Conservation (phyloP, 2,797 vertebrate genomes). For the Neosalanx taihuensis region DNA sequence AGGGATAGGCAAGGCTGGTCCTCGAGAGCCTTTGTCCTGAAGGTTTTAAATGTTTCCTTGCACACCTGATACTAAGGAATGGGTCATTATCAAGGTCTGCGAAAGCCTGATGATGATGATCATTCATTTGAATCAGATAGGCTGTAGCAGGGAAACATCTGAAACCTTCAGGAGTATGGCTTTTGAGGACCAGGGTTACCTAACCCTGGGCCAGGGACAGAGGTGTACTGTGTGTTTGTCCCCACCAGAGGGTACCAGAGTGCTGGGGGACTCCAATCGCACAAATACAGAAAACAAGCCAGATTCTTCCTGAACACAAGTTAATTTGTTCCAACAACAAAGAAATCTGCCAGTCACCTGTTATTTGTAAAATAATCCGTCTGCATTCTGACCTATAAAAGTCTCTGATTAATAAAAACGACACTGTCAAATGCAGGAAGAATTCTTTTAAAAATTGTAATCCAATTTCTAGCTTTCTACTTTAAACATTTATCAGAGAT, state of each 20-base stretch:
- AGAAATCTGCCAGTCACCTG: background rate
- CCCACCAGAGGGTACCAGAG: constrained; percentile 51
- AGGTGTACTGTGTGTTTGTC: constrained; percentile 2
- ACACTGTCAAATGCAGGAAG: background rate
- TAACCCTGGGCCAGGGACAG: too few species aligned
- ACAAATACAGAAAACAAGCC: background rate
- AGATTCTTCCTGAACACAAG: background rate
- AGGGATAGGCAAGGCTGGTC: too few species aligned
- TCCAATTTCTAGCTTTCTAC: too few species aligned
- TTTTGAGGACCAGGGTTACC: too few species aligned
- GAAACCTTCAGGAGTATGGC: too few species aligned
- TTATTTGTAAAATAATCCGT: background rate
- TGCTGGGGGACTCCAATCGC: background rate
- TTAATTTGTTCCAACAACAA: background rate
- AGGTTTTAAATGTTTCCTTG: too few species aligned
- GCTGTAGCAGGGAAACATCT: too few species aligned
- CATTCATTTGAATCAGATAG: too few species aligned
- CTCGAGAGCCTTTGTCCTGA: too few species aligned
- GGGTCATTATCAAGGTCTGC: too few species aligned
- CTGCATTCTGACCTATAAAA: background rate
- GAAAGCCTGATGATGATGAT: too few species aligned
- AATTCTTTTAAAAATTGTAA: background rate
- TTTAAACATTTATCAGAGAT: background rate
- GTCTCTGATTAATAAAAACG: background rate
- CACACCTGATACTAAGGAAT: too few species aligned